A percentile compares a stretch with the other conserved stretches of the same genome.
phyloP scores from a whole-genome alignment of 2,113 vertebrate genomes.

The Trochalopteron elliotii region DNA sequence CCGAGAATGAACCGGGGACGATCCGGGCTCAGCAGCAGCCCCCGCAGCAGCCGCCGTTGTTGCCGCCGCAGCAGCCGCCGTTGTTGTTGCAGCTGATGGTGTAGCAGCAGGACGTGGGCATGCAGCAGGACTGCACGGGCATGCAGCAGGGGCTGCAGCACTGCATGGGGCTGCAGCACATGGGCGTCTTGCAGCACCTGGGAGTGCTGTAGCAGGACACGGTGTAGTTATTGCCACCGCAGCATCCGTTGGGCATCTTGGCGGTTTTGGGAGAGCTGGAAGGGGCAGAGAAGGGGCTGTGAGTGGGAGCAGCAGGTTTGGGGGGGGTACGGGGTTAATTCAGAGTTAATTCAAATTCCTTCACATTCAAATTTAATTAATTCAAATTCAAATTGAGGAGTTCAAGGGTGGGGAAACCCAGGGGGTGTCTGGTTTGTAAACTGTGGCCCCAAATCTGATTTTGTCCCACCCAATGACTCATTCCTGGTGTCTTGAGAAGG shows the following conservation, averaged over 20 bases:
- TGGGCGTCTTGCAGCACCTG: fast-evolving
- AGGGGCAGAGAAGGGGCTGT: not conserved
- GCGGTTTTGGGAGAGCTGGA: not conserved
- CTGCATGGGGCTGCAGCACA: not conserved
- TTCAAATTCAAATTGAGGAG: too few species aligned
- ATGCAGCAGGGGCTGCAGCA: not conserved
- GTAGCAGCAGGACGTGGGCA: not conserved
- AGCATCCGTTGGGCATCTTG: not conserved
- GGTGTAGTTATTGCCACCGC: fast-evolving
- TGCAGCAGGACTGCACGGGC: not conserved
- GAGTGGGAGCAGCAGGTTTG: not conserved
- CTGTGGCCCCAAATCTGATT: fast-evolving
- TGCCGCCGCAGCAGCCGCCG: not conserved
- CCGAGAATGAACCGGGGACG: too few species aligned
- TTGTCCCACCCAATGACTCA: fast-evolving
- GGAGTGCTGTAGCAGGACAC: slow-evolving; percentile 8
- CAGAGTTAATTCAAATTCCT: too few species aligned
- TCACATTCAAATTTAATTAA: too few species aligned
- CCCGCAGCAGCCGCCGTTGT: not conserved
- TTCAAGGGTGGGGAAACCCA: fast-evolving
- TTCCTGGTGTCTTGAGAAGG: not conserved
- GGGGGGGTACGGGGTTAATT: not conserved
- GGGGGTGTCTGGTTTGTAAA: too few species aligned
- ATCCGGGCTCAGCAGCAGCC: not conserved
- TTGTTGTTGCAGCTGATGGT: not conserved